These are phyloP conservation scores for Artemia sp. DNA, from an alignment of 2,888 invertebrate genomes.

Conservation along the genomic window DNA sequence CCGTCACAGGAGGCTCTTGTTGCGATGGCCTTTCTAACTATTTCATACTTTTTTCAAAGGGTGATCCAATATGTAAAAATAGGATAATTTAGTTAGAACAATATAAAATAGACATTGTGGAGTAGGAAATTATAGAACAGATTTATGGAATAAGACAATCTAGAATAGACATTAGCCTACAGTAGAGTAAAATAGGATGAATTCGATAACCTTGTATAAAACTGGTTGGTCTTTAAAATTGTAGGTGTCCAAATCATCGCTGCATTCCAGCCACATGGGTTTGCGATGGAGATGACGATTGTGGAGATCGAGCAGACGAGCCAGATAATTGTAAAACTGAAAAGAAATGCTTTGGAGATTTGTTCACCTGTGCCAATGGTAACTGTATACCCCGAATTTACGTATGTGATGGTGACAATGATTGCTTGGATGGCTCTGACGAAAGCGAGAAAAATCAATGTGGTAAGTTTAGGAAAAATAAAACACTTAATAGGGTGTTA, in stretches of 20 bases:
- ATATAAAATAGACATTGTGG: too few relatives aligned
- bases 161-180: neutral
- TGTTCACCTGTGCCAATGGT: slow-evolving; percentile 89
- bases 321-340: slow-evolving; percentile 85
- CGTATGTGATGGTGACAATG: slow-evolving; percentile 87
- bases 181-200: slow-evolving; percentile 8
- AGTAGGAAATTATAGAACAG: neutral
- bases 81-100: too few relatives aligned
- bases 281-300: slow-evolving; percentile 90
- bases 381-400: slow-evolving; percentile 88
- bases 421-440: slow-evolving; percentile 82
- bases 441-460: slow-evolving; percentile 80
- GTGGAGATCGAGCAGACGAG: slow-evolving; percentile 75
- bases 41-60: too few relatives aligned
- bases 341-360: slow-evolving; percentile 80
- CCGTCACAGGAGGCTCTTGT: too few relatives aligned
- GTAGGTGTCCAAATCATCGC: slow-evolving; percentile 68
- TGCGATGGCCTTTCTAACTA: too few relatives aligned
- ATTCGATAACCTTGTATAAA: neutral
- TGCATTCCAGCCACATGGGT: slow-evolving; percentile 93
- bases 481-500: too few relatives aligned
- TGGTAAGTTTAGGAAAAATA: slow-evolving; percentile 37
- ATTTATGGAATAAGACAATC: neutral
- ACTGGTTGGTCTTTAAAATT: slow-evolving; percentile 20
- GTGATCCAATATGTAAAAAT: too few relatives aligned